A percentile compares a stretch with the other conserved stretches of the same genome.
Conservation (phyloP, 2,888 invertebrate genomes). For the Drosophila borealis region DNA sequence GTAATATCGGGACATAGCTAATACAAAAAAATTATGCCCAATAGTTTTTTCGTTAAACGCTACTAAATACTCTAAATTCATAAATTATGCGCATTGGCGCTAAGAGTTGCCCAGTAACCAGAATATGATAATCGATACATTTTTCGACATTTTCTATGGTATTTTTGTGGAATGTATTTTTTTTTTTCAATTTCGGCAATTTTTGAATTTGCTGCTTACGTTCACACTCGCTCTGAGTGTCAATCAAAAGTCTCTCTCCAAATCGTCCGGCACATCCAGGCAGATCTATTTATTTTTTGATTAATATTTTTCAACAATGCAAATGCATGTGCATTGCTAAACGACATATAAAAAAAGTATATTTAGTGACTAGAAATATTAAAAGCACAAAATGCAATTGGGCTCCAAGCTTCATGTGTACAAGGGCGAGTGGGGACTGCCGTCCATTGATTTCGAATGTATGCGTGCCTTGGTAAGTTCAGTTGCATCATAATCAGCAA, state of each 20-base stretch:
- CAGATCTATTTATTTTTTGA: conserved; percentile 45
- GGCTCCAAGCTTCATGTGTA: conserved; percentile 89
- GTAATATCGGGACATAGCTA: no score
- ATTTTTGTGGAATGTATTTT: conserved; percentile 5
- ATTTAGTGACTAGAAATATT: conserved; percentile 1
- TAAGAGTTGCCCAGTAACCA: no score
- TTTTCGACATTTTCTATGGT: background rate
- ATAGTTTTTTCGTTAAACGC: no score
- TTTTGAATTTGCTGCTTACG: conserved; percentile 4
- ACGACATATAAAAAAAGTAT: conserved; percentile 6
- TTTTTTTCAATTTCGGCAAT: background rate
- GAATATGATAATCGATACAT: no score
- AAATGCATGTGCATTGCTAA: conserved; percentile 26
- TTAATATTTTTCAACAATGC: conserved; percentile 42
- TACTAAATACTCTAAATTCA: no score
- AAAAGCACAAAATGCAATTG: conserved; percentile 72
- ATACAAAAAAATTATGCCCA: no score
- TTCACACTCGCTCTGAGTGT: conserved; percentile 34
- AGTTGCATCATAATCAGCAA: conserved; percentile 74
- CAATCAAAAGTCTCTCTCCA: conserved; percentile 34
- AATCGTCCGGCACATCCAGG: conserved; percentile 46
- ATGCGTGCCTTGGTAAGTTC: conserved; percentile 91
- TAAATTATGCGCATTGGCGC: no score
- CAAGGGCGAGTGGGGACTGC: conserved; percentile 94
- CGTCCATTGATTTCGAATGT: conserved; percentile 93